phyloP scores from a whole-genome alignment of 2,888 invertebrate species.

The Marronus borbonicus region DNA sequence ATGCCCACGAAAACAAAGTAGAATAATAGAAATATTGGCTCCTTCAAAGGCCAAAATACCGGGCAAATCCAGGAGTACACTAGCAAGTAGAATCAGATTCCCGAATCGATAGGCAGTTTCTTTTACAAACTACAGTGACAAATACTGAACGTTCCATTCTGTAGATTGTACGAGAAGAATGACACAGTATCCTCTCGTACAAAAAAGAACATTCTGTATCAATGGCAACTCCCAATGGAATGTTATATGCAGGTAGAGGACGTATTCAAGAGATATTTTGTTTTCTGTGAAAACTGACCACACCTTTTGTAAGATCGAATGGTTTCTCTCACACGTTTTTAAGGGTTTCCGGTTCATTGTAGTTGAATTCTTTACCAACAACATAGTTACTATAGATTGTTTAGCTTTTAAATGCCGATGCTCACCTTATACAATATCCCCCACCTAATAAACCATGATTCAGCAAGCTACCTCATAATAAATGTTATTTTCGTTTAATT shows the following conservation, averaged over 20 bases:
- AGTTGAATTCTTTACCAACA: constrained; percentile 66
- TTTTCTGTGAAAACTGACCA: constrained; percentile 71
- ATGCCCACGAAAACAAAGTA: constrained; percentile 50
- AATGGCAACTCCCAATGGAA: constrained; percentile 68
- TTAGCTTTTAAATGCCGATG: constrained; percentile 68
- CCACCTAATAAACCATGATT: constrained; percentile 63
- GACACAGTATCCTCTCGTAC: constrained; percentile 60
- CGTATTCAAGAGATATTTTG: constrained; percentile 64
- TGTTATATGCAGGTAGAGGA: constrained; percentile 64
- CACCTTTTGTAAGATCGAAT: constrained; percentile 69
- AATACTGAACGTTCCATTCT: constrained; percentile 64
- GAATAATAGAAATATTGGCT: constrained; percentile 51
- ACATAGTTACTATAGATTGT: constrained; percentile 68
- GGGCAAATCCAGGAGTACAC: constrained; percentile 58
- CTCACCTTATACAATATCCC: constrained; percentile 61
- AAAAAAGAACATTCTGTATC: constrained; percentile 68
- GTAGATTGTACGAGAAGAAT: constrained; percentile 58
- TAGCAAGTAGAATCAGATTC: constrained; percentile 59
- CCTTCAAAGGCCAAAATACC: constrained; percentile 56
- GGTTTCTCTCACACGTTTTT: constrained; percentile 69
- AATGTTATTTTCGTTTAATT: constrained; percentile 43
- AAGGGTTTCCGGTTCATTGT: constrained; percentile 71
- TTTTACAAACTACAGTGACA: constrained; percentile 62
- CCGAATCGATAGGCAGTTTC: constrained; percentile 58
- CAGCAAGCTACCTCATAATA: constrained; percentile 57